These are phyloP conservation scores for Eueides isabella DNA, from an alignment of 1,140 invertebrate species.

Conservation along the genomic window DNA sequence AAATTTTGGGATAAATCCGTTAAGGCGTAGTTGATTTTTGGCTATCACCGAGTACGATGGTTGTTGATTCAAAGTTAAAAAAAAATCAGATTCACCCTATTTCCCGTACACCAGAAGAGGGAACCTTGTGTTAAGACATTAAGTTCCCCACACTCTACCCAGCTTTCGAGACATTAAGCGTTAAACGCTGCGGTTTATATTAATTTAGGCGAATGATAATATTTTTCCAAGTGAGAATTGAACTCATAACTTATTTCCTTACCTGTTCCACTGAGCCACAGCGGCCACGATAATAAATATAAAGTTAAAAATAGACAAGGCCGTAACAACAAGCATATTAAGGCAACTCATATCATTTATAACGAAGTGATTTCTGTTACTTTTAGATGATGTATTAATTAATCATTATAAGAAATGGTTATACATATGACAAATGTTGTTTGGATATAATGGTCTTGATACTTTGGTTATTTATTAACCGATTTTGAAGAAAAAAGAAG, in stretches of 20 bases:
- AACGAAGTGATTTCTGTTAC: constrained; percentile 8
- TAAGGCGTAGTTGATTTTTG: not conserved
- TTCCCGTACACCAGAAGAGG: not conserved
- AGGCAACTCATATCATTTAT: not conserved
- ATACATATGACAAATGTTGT: not conserved
- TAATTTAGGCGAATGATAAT: too few species aligned
- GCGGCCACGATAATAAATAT: not conserved
- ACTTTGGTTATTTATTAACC: not conserved
- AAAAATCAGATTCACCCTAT: not conserved
- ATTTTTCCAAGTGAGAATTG: not conserved
- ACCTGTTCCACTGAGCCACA: not conserved
- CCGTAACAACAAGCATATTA: constrained; percentile 4
- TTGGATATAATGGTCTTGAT: not conserved
- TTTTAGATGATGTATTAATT: constrained; percentile 7
- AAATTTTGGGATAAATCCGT: not conserved
- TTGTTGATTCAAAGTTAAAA: not conserved
- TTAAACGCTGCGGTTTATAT: not conserved
- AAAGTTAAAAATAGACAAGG: constrained; percentile 2
- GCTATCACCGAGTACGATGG: too few species aligned
- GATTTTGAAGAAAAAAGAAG: too few species aligned
- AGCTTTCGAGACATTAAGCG: not conserved
- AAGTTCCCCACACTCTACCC: not conserved
- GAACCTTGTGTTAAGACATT: not conserved
- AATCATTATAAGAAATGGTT: constrained; percentile 12
- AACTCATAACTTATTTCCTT: not conserved